phyloP scores from a whole-genome alignment of 2,113 vertebrate species.

The Oreochromis tanganicae region DNA sequence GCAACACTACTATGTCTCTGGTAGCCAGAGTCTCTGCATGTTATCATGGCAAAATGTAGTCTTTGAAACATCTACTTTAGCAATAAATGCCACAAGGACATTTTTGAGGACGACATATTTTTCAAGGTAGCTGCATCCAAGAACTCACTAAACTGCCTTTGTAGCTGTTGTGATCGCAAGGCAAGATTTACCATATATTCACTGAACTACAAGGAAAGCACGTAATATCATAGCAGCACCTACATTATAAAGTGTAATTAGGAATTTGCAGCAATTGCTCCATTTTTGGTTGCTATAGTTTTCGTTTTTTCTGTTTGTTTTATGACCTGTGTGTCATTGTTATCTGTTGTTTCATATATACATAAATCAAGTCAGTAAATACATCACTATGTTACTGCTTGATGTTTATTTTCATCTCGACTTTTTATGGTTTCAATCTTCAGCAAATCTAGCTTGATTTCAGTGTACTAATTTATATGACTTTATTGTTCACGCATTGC shows the following conservation, averaged over 20 bases:
- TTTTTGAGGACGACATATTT: background rate
- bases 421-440: background rate
- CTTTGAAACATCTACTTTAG: background rate
- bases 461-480: background rate
- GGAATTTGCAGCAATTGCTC: background rate
- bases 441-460: background rate
- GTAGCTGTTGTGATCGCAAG: background rate
- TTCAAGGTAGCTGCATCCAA: background rate
- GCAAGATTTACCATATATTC: background rate
- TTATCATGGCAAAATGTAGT: background rate
- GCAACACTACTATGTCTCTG: background rate
- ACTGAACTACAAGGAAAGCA: background rate
- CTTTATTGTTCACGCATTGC: background rate
- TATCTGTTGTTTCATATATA: background rate
- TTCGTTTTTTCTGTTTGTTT: background rate
- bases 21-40: background rate
- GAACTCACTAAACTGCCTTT: background rate
- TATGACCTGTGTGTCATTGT: background rate
- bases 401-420: background rate
- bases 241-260: background rate
- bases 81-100: background rate
- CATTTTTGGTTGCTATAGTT: background rate
- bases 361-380: background rate
- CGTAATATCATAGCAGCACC: background rate
- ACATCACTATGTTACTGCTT: background rate